Evolutionary conservation across 2,113 vertebrate genomes (phyloP).

Genomic region (Nycticebus coucang): DNA sequence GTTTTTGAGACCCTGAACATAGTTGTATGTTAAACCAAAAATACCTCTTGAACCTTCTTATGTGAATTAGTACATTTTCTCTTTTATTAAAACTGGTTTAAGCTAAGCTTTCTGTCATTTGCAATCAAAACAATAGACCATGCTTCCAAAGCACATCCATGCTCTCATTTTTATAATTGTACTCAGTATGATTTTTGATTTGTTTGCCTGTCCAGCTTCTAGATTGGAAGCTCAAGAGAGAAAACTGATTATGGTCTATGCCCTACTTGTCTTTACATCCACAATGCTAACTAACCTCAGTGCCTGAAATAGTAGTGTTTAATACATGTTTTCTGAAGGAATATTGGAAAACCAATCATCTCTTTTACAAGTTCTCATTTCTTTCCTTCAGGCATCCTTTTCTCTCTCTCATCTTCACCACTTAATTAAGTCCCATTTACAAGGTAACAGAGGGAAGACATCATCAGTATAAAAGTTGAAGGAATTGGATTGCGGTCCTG

Average conservation of each 20-base stretch:
- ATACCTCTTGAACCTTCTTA: not conserved
- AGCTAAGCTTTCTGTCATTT: not conserved
- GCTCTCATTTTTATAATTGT: not conserved
- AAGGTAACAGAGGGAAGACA: not conserved
- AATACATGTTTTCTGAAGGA: not conserved
- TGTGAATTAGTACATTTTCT: not conserved
- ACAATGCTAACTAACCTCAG: not conserved
- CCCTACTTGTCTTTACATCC: not conserved
- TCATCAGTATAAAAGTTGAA: not conserved
- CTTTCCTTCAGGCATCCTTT: not conserved
- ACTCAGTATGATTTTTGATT: not conserved
- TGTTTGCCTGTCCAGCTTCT: not conserved
- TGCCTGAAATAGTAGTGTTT: not conserved
- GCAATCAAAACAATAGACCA: not conserved
- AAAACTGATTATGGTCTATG: not conserved
- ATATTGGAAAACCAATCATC: not conserved
- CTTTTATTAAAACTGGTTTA: not conserved
- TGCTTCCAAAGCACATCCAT: not conserved
- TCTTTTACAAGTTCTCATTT: not conserved
- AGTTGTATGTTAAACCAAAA: not conserved
- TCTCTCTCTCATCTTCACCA: not conserved
- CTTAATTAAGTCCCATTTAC: not conserved
- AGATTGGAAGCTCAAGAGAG: not conserved
- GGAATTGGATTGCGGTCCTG: not conserved
- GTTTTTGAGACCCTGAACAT: not conserved